Conservation (phyloP, 2,888 invertebrate genomes). For the Cephonodes hylas region DNA sequence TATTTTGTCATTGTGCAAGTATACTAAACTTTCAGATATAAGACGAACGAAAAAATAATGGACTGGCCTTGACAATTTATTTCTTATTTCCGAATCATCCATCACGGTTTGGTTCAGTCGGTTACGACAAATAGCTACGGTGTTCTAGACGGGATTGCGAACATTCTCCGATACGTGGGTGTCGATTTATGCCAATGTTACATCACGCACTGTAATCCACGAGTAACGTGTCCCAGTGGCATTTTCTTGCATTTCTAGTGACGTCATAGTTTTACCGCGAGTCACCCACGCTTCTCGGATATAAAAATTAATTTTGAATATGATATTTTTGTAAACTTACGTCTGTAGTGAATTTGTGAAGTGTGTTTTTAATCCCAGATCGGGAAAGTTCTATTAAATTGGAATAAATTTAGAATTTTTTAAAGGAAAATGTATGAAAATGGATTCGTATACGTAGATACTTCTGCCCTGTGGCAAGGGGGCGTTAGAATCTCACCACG, state of each 20-base stretch:
- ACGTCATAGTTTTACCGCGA: not conserved
- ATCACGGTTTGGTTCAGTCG: not conserved
- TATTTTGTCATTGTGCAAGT: no score
- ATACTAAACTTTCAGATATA: no score
- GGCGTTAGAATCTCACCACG: no score
- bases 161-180: slow-evolving; percentile 1
- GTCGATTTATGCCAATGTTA: not conserved
- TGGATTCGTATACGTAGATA: no score
- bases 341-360: not conserved
- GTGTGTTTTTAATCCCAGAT: not conserved
- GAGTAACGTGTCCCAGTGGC: not conserved
- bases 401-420: no score
- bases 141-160: not conserved
- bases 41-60: no score
- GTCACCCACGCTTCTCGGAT: not conserved
- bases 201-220: not conserved
- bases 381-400: not conserved
- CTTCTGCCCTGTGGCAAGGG: no score
- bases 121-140: not conserved
- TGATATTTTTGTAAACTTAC: not conserved
- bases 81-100: no score
- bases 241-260: not conserved
- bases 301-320: not conserved
- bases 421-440: no score
- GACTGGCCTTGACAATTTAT: no score